Evolutionary conservation across 2,113 vertebrate genomes (phyloP), one percentile per base, ranked within the genome.

Genomic region (Nerophis ophidion): DNA sequence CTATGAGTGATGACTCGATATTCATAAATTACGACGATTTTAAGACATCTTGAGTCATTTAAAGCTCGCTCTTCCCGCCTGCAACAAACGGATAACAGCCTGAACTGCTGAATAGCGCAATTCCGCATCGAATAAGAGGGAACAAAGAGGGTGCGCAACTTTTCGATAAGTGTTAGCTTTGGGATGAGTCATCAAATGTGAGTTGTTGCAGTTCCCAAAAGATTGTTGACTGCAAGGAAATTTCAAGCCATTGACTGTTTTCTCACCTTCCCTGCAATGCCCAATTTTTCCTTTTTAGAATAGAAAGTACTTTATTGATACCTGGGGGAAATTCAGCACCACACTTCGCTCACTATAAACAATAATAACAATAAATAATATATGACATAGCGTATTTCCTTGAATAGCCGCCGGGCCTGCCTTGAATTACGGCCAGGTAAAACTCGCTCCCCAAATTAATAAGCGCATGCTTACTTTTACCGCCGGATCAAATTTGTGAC

Each of bases 151-250:
- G 58, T 54, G 59, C 5, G 69, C 74, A 77, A 77, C 71, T 73
- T 65, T 76, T 76, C 8, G 51, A 71, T 59, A 61, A 79, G 70
- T 80, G 75, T 86, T 79, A 54, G 65, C 80, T 84, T 81, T 74
- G 17, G 66, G 74, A 72, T 86, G 82, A 84, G 69, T 87, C 78
- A 83, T 80, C 53, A 8, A 66, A 72, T 61, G 49, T 34, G 57
- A 77, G 60, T 65, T 68, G 49, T 52, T 56, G 55, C 59, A 61
- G 61, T 64, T 74, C 68, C 78, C 50, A 64, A 55, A 81, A 71
- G 36, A 61, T 6, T 54, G 57, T 19, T 68, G 74, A 74, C 57
- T 59, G 70, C 56, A 68, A 63, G 59, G 17, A 58, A 57, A 57
- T 65, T 65, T 38, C 12, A 38, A 55, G 35, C 14, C 35, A 54